phyloP scores from a whole-genome alignment of 2,888 invertebrate genomes.

The Caenorhabditis uteleia region DNA sequence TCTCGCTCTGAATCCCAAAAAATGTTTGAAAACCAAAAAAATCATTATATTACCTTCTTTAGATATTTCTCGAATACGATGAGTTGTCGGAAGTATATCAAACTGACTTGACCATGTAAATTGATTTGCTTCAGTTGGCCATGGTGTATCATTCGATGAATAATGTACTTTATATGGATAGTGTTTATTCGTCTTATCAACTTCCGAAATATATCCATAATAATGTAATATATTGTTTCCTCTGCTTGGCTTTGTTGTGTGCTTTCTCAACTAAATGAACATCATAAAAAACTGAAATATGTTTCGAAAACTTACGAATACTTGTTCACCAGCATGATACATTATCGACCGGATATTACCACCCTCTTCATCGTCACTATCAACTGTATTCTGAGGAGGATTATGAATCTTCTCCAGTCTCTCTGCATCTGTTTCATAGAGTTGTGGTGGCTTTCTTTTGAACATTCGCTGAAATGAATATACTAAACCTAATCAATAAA shows the following conservation, averaged over 20 bases:
- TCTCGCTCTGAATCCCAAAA: conserved; percentile 9
- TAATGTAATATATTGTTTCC: conserved; percentile 29
- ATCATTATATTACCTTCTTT: conserved; percentile 10
- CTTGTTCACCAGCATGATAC: conserved; percentile 17
- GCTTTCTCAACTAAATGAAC: conserved; percentile 15
- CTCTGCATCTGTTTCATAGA: conserved; percentile 16
- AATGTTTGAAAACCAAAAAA: background rate
- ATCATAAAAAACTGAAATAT: conserved; percentile 15
- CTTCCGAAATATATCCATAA: conserved; percentile 29
- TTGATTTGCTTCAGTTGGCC: conserved; percentile 35
- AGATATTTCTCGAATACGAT: conserved; percentile 14
- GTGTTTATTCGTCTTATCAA: conserved; percentile 12
- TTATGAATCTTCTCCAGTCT: no score
- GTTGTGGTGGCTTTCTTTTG: conserved; percentile 30
- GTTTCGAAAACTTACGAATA: conserved; percentile 32
- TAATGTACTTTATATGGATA: conserved; percentile 47
- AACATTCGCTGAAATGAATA: conserved; percentile 41
- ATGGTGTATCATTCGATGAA: conserved; percentile 30
- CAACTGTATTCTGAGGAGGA: background rate
- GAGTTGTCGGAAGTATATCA: conserved; percentile 43
- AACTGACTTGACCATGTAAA: conserved; percentile 38
- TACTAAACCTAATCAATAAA: no score
- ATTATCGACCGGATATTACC: background rate
- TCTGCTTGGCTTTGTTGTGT: conserved; percentile 28
- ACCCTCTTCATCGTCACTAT: conserved; percentile 3